Base-by-base conservation (phyloP, 1,140 invertebrate species). In the Ceratosolen solmsi region DNA sequence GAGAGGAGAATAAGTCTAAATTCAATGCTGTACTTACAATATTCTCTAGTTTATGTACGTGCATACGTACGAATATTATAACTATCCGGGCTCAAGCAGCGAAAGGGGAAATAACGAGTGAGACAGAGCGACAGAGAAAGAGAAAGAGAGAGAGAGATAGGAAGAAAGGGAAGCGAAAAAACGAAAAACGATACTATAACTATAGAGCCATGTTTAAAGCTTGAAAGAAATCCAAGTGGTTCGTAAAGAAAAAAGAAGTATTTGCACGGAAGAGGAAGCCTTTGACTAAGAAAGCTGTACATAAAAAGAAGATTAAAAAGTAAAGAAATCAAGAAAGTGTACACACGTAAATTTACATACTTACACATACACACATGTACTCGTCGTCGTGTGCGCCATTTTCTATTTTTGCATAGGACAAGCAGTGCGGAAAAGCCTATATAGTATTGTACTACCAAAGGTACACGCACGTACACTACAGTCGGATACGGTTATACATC, bases 341-440 rank as follows among this genome's bases (percentile, higher is more conserved):
- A 68, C 27, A 38, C 60, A 17, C 27, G 51, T 5, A 46, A 46
- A 46, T 13, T 13, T 46, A 13, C 41, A 20, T 33, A 63, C 30
- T 33, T 27, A 33, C 60, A 33, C 30, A 33, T 13, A 13, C 75
- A 70, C 20, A 49, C 33, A 46, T 9, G 51, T 54, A 38, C 33
- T 46, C 54, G 27, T 4, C 38, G 41, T 25, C 30, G 41, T 75
- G 58, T 75, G 25, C 90, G 90, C 90, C 90, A 91, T 91, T 91
- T 91, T 91, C 89, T 91, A 91, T 91, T 91, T 91, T 91, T 91
- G 89, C 90, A 90, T 90, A 90, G 89, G 87, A 86, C 86, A 87
- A 51, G 17, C 38, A 80, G 51, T 49, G 36, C 36, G 68, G 38
- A 73, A 56, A 70, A 71, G 22, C 4, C 20, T 70, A 60, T 51